phyloP scores from a whole-genome alignment of 2,113 vertebrate genomes.

The Micromys minutus region DNA sequence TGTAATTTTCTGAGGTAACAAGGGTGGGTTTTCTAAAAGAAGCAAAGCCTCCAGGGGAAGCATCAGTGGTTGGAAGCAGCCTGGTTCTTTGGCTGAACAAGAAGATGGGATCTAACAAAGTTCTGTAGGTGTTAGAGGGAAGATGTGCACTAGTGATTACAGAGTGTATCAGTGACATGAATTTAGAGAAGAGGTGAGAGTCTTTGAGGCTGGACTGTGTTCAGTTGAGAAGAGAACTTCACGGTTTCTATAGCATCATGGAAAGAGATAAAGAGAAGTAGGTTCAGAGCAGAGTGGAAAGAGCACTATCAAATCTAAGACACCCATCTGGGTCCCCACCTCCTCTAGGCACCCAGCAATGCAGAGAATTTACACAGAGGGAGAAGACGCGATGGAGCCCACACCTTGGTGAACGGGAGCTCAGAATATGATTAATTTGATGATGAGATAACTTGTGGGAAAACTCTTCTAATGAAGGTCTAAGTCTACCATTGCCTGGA shows the following conservation, averaged over 20 bases:
- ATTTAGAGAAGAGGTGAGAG: neutral
- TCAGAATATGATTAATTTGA: neutral
- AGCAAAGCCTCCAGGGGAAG: neutral
- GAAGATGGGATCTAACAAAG: neutral
- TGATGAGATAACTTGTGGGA: neutral
- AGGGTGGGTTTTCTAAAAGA: neutral
- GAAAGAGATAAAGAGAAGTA: neutral
- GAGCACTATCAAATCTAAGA: neutral
- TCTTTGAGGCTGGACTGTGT: neutral
- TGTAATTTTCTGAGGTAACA: neutral
- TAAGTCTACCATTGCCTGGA: too few species aligned
- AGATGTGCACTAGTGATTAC: too few species aligned
- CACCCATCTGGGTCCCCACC: accelerated
- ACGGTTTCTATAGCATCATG: neutral
- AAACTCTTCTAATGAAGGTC: too few species aligned
- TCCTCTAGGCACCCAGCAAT: neutral
- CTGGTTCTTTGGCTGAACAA: neutral
- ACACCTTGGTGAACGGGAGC: neutral
- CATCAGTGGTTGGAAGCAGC: neutral
- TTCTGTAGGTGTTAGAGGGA: neutral
- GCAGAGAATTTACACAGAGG: neutral
- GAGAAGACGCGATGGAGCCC: neutral
- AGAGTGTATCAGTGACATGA: neutral
- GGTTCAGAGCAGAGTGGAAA: neutral
- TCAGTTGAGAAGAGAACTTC: neutral